Evolutionary conservation across 2,888 invertebrate species (phyloP).

Genomic region (Eilema caniola): DNA sequence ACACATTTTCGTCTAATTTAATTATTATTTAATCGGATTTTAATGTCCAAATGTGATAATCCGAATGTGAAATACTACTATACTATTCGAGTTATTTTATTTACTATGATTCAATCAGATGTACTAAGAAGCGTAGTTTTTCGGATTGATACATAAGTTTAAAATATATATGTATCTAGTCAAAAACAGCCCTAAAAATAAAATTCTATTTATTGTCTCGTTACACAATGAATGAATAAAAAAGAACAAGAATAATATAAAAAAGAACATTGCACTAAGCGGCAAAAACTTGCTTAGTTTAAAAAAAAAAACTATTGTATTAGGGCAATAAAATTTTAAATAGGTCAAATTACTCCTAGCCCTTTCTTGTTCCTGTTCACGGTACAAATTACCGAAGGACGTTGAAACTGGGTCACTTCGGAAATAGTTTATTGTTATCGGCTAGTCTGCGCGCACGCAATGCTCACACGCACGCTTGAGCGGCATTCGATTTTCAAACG

Average conservation of each 20-base stretch:
- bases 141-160: slow-evolving; percentile 41
- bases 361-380: slow-evolving; percentile 86
- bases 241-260: background rate
- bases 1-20: slow-evolving; percentile 69
- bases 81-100: slow-evolving; percentile 37
- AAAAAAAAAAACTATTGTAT: slow-evolving; percentile 67
- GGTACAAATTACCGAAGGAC: slow-evolving; percentile 86
- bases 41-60: slow-evolving; percentile 66
- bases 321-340: slow-evolving; percentile 70
- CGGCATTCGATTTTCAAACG: slow-evolving; percentile 75
- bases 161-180: slow-evolving; percentile 49
- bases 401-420: slow-evolving; percentile 86
- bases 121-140: background rate
- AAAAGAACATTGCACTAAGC: slow-evolving; percentile 48
- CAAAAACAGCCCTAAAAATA: slow-evolving; percentile 26
- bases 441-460: slow-evolving; percentile 83
- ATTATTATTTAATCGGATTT: slow-evolving; percentile 77
- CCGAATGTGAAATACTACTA: too few species aligned
- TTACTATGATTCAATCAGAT: background rate
- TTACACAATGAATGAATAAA: too few species aligned
- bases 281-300: slow-evolving; percentile 61
- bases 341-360: slow-evolving; percentile 77
- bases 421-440: slow-evolving; percentile 88
- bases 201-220: background rate
- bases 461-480: slow-evolving; percentile 73